Evolutionary conservation across 2,888 invertebrate genomes (phyloP).

Genomic region (Axea sp.): DNA sequence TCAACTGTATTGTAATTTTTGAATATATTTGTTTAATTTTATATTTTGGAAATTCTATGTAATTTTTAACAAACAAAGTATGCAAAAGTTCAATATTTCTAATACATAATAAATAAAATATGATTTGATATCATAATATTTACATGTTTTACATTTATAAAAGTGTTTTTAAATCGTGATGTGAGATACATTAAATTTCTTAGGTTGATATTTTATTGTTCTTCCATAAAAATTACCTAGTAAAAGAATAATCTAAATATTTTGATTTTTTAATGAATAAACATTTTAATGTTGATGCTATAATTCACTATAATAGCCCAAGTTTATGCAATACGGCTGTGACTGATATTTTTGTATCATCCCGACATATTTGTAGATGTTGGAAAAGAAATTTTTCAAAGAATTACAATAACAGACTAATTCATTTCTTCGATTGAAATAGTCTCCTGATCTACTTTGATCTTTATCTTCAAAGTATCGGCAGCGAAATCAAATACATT

Average conservation of each 20-base stretch:
- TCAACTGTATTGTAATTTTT: too few relatives aligned
- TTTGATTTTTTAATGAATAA: slow-evolving; percentile 1
- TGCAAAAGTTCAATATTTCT: neutral
- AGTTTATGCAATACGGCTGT: too few relatives aligned
- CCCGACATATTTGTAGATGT: slow-evolving; percentile 9
- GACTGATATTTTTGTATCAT: neutral
- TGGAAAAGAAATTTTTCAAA: slow-evolving; percentile 2
- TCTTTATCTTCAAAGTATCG: slow-evolving; percentile 23
- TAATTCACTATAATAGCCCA: too few relatives aligned
- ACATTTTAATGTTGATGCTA: too few relatives aligned
- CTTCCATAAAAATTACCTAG: neutral
- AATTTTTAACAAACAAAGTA: neutral
- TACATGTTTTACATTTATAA: too few relatives aligned
- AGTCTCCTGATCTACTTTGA: slow-evolving; percentile 29
- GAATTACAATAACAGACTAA: neutral
- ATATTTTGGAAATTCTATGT: too few relatives aligned
- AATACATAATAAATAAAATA: too few relatives aligned
- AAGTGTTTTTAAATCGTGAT: too few relatives aligned
- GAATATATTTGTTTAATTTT: too few relatives aligned
- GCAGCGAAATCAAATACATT: slow-evolving; percentile 35
- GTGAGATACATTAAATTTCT: neutral
- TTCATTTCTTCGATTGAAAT: slow-evolving; percentile 1
- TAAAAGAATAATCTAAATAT: neutral
- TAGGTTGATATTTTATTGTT: slow-evolving; percentile 6
- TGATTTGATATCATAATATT: too few relatives aligned